These are phyloP conservation scores for Carassius carassius DNA, from an alignment of 2,113 vertebrate species.

Conservation along the genomic window DNA sequence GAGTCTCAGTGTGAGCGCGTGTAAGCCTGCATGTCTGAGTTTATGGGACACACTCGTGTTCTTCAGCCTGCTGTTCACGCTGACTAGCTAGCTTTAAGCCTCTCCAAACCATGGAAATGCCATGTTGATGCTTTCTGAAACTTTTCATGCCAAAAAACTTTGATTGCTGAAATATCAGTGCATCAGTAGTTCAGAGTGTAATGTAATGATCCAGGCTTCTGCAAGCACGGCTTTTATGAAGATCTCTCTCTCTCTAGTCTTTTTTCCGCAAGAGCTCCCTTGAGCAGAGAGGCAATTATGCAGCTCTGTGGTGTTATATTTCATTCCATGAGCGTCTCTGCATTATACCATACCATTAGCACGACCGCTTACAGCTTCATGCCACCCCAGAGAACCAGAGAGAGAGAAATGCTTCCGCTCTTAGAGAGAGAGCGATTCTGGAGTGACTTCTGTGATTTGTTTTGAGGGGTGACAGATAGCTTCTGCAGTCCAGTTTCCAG, in stretches of 20 bases:
- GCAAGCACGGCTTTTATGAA: neutral
- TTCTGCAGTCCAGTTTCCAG: neutral
- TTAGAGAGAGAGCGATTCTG: slow-evolving; percentile 27
- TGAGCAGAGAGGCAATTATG: slow-evolving; percentile 79
- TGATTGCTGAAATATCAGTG: neutral
- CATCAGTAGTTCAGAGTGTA: neutral
- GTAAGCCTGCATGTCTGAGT: neutral
- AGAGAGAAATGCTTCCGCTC: slow-evolving; percentile 66
- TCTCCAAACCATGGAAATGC: too few species aligned
- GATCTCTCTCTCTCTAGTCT: slow-evolving; percentile 58
- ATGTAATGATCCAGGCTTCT: neutral
- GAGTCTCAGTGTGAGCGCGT: neutral
- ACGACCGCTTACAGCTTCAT: slow-evolving; percentile 70
- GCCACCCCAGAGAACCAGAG: slow-evolving; percentile 62
- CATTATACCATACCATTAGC: slow-evolving; percentile 58
- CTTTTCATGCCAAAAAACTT: neutral
- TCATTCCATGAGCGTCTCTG: slow-evolving; percentile 72
- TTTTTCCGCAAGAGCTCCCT: slow-evolving; percentile 79
- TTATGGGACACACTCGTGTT: neutral
- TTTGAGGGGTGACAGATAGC: neutral
- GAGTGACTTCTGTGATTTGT: neutral
- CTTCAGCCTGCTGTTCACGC: neutral
- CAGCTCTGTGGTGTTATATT: slow-evolving; percentile 77
- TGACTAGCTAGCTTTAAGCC: neutral
- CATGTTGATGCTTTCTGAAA: too few species aligned